Base-by-base conservation (phyloP, 2,888 invertebrate species). In the Empis stercorea region DNA sequence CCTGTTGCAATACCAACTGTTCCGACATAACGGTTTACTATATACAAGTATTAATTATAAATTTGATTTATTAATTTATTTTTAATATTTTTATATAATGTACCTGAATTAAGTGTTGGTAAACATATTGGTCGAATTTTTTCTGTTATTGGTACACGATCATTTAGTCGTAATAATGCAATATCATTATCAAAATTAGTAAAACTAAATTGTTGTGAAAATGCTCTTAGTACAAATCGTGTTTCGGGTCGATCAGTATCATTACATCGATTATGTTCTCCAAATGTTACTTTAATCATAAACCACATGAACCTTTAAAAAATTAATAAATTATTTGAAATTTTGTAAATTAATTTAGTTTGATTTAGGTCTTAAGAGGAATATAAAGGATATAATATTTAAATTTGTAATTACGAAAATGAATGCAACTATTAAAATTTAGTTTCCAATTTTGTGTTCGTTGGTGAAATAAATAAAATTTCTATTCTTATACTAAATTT, bases 101-200 rank as follows among this genome's bases (percentile, higher is more conserved):
- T 38, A 13, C 2, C 17, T 14, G 10, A 6, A 20, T 27, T 7
- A 66, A 71, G 72, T 48, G 74, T 76, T 6, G 92, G 91, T 55
- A 92, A 70, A 61, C 92, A 92, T 54, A 89, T 84, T 0, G 91
- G 91, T 43, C 84, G 78, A 53, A 91, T 84, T 45, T 78, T 76
- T 52, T 84, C 81, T 2, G 84, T 81, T 50, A 91, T 78, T 0
- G 84, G 83, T 34, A 91, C 86, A 40, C 79, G 75, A 59, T 87
- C 86, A 63, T 88, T 88, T 2, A 92, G 75, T 30, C 87, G 72
- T 48, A 92, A 66, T 46, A 92, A 64, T 0, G 89, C 88, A 53
- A 92, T 86, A 63, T 92, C 91, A 63, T 91, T 85, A 68, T 91
- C 86, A 60, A 89, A 92, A 69, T 87, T 89, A 44, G 81, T 74